A percentile compares a stretch with the other conserved stretches of the same genome.
Conservation (phyloP, 2,888 invertebrate species). For the Standfussiana lucernea region DNA sequence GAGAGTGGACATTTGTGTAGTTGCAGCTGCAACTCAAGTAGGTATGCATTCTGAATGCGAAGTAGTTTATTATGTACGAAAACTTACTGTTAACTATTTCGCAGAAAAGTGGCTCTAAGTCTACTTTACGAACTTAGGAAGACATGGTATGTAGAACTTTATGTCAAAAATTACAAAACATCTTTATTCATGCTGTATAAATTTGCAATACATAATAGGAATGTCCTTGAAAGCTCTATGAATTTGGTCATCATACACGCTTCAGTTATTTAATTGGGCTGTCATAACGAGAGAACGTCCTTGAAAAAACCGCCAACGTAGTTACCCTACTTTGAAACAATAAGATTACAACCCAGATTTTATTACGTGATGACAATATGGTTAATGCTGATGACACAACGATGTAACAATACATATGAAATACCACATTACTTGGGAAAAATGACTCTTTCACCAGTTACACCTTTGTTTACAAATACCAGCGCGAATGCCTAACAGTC, state of each 20-base stretch:
- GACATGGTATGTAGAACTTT: constrained; percentile 14
- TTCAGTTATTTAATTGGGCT: constrained; percentile 57
- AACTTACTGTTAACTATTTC: constrained; percentile 73
- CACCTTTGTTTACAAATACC: constrained; percentile 83
- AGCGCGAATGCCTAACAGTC: constrained; percentile 60
- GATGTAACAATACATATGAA: constrained; percentile 69
- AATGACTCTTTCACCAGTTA: constrained; percentile 57
- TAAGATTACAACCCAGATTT: constrained; percentile 64
- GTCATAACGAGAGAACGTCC: constrained; percentile 51
- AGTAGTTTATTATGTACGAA: constrained; percentile 76
- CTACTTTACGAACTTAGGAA: constrained; percentile 62
- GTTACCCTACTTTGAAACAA: constrained; percentile 66
- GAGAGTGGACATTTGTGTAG: constrained; percentile 58
- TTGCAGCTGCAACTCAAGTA: constrained; percentile 71
- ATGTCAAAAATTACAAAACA: constrained; percentile 28
- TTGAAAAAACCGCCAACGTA: constrained; percentile 52
- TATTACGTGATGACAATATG: constrained; percentile 66
- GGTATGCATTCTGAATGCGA: constrained; percentile 76
- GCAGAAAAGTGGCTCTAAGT: constrained; percentile 67
- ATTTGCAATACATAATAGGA: constrained; percentile 56
- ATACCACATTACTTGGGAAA: constrained; percentile 54
- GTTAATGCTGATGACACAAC: constrained; percentile 67
- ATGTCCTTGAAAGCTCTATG: constrained; percentile 54
- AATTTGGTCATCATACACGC: constrained; percentile 54
- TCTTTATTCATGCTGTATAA: constrained; percentile 27